These are phyloP conservation scores for Cheirogaleus major DNA, from an alignment of 2,797 vertebrate species.

Conservation along the genomic window DNA sequence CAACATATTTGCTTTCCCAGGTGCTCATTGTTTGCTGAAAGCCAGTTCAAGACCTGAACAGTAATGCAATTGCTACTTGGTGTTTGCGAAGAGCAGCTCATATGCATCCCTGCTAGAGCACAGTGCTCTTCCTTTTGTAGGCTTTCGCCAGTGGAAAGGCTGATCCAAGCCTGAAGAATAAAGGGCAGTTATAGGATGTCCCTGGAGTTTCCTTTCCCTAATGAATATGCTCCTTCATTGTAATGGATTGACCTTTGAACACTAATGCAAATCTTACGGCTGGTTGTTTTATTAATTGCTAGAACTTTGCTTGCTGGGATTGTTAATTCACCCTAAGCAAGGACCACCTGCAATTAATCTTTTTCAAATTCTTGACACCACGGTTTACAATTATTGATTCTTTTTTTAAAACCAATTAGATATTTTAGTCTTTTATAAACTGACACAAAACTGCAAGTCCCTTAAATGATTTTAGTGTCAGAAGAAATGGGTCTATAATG, in stretches of 20 bases:
- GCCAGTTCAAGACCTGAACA: neutral
- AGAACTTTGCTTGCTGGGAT: conserved; percentile 13
- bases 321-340: conserved; percentile 58
- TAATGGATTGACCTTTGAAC: conserved; percentile 46
- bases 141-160: neutral
- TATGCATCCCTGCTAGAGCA: too few species aligned
- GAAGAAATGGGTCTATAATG: neutral
- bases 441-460: neutral
- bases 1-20: fast-evolving
- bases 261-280: conserved; percentile 29
- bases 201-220: neutral
- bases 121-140: neutral
- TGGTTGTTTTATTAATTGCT: conserved; percentile 70
- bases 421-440: conserved; percentile 68
- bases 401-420: conserved; percentile 52
- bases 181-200: neutral
- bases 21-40: neutral
- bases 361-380: conserved; percentile 66
- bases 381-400: conserved; percentile 72
- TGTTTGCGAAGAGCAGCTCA: neutral
- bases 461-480: neutral
- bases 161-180: neutral
- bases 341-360: conserved; percentile 73
- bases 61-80: neutral
- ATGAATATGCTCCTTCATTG: conserved; percentile 17